phyloP scores from a whole-genome alignment of 2,888 invertebrate species.

The Cerastis rubricosa region DNA sequence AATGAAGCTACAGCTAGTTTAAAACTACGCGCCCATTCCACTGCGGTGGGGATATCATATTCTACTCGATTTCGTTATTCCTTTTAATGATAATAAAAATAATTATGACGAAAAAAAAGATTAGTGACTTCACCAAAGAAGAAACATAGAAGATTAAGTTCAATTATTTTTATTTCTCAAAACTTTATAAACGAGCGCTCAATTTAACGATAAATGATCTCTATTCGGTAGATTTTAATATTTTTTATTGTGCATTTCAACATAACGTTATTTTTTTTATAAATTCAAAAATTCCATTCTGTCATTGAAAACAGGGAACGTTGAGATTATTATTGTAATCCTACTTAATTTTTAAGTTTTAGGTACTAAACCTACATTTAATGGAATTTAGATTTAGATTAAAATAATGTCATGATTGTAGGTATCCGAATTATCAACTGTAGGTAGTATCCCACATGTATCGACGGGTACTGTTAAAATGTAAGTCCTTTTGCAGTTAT shows the following conservation, averaged over 20 bases:
- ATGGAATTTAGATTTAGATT: conserved; percentile 20
- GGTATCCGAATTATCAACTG: conserved; percentile 1
- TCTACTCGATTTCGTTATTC: neutral
- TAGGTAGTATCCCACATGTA: conserved; percentile 2
- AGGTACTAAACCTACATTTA: conserved; percentile 42
- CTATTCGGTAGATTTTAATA: neutral
- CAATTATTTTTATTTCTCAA: neutral
- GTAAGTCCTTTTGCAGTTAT: neutral
- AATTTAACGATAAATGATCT: neutral
- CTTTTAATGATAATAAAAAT: too few relatives aligned
- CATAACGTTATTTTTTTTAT: neutral
- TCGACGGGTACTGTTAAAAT: neutral
- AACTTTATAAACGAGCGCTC: conserved; percentile 2
- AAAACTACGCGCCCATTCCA: conserved; percentile 1
- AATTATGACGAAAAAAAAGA: neutral
- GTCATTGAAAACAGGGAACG: conserved; percentile 22
- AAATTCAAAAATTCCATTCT: neutral
- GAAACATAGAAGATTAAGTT: neutral
- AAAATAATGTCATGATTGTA: neutral
- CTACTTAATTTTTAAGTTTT: conserved; percentile 41
- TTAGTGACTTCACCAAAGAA: neutral
- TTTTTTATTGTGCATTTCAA: neutral
- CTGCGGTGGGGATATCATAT: neutral
- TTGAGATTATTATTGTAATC: conserved; percentile 52
- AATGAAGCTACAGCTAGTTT: conserved; percentile 20